Base-by-base conservation (phyloP, 2,113 vertebrate genomes). In the Microcebus ravelobensis region DNA sequence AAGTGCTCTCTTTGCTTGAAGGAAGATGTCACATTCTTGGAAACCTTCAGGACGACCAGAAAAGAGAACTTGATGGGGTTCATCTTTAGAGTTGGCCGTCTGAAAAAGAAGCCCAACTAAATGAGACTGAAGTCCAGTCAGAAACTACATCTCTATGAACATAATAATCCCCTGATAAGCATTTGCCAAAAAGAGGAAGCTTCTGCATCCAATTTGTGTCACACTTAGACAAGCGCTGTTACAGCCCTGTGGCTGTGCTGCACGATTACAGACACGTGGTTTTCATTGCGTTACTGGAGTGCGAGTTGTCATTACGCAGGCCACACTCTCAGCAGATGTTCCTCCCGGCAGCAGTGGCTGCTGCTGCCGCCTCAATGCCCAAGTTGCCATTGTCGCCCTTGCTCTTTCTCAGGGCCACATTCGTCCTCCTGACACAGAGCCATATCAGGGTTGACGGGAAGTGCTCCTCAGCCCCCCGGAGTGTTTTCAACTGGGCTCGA, bases 201-300 rank as follows among this genome's bases (percentile, higher is more conserved):
- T 97, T 83, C 97, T 98, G 96, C 6, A 2, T 97, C 95, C 94
- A 90, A 90, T 98, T 97, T 97, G 96, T 95, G 79, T 96, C 96
- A 15, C 74, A 57, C 95, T 93, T 86, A 96, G 96, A 95, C 94
- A 95, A 98, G 97, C 2, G 88, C 97, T 93, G 97, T 82, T 97
- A 91, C 94, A 95, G 79, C 96, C 96, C 97, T 27, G 73, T 52
- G 93, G 73, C 96, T 91, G 18, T 61, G 84, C 95, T 83, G 91
- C 21, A 73, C 94, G 95, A 90, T 97, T 95, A 93, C 14, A 48
- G 89, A 90, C 97, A 98, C 90, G 87, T 98, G 98, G 96, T 92
- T 98, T 97, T 90, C 93, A 97, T 98, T 94, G 91, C 3, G 13
- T 50, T 96, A 95, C 96, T 97, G 96, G 97, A 96, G 96, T n/a